phyloP scores from a whole-genome alignment of 1,140 invertebrate species.

The Drosophila sucinea region DNA sequence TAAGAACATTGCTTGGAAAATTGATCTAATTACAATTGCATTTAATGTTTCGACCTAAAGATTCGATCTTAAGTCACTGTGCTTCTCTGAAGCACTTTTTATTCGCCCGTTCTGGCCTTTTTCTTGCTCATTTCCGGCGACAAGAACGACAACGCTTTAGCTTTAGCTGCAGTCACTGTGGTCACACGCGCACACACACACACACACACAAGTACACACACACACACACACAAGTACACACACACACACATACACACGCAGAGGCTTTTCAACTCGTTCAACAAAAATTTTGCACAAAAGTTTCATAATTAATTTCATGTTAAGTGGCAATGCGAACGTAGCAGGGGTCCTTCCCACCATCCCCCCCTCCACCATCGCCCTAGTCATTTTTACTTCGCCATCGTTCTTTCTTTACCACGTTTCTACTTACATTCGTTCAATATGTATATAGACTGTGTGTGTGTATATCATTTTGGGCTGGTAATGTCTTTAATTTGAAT shows the following conservation, averaged over 20 bases:
- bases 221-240: conserved; percentile 17
- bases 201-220: conserved; percentile 33
- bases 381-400: conserved; percentile 13
- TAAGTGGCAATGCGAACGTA: conserved; percentile 75
- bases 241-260: conserved; percentile 13
- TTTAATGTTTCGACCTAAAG: not conserved
- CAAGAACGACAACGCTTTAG: conserved; percentile 49
- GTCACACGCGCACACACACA: conserved; percentile 45
- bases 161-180: conserved; percentile 39
- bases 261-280: conserved; percentile 75
- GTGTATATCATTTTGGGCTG: conserved; percentile 25
- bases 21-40: not conserved
- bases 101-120: conserved; percentile 14
- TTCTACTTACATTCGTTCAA: not conserved
- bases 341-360: conserved; percentile 32
- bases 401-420: not conserved
- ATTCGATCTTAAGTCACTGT: conserved; percentile 25
- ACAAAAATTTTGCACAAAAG: conserved; percentile 80
- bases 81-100: conserved; percentile 4
- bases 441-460: not conserved
- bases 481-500: conserved; percentile 77
- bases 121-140: conserved; percentile 69
- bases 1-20: not conserved
- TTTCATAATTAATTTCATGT: conserved; percentile 82
- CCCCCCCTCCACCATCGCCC: not conserved